phyloP scores from a whole-genome alignment of 2,113 vertebrate genomes.

The Elachura formosa region DNA sequence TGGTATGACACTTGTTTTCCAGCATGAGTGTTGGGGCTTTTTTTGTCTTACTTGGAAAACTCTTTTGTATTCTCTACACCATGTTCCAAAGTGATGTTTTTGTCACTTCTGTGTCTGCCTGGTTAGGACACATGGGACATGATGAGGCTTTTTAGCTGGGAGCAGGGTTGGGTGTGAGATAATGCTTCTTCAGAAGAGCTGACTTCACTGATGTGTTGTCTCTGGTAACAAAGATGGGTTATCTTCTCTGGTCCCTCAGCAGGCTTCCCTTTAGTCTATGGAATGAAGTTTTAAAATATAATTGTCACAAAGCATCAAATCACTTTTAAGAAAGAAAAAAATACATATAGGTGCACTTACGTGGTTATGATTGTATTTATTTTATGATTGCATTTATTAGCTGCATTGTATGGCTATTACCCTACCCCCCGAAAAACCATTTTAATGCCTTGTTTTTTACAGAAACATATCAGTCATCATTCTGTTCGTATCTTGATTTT shows the following conservation, averaged over 20 bases:
- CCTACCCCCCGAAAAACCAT: fast-evolving
- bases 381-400: not conserved
- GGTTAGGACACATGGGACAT: not conserved
- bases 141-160: not conserved
- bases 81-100: not conserved
- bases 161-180: not conserved
- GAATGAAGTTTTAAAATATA: not conserved
- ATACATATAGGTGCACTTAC: not conserved
- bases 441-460: not conserved
- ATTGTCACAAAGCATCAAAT: not conserved
- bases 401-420: not conserved
- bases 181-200: not conserved
- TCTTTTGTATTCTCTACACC: not conserved
- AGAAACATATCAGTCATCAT: not conserved
- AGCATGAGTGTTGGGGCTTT: not conserved
- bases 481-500: not conserved
- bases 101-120: not conserved
- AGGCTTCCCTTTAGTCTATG: not conserved
- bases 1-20: not conserved
- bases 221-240: not conserved
- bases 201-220: not conserved
- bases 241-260: not conserved
- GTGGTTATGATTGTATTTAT: not conserved
- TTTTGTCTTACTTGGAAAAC: not conserved
- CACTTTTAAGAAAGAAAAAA: not conserved